phyloP scores from a whole-genome alignment of 2,113 vertebrate genomes.

The Ondatra zibethicus region DNA sequence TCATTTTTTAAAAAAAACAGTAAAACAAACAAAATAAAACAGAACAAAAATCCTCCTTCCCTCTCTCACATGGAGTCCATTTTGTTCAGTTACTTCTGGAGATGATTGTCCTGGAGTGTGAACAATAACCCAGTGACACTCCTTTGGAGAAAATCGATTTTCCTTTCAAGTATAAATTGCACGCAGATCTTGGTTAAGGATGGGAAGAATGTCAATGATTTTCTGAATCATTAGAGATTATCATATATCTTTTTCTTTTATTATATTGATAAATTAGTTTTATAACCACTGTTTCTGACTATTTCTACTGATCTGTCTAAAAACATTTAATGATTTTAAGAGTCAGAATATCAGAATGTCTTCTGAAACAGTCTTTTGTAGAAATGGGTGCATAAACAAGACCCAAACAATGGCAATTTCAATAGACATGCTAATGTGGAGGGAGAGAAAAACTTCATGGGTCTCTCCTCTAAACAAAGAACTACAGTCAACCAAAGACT shows the following conservation, averaged over 20 bases:
- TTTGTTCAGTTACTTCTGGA: background rate
- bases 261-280: background rate
- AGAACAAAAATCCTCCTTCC: background rate
- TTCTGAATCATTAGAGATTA: background rate
- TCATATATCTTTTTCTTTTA: background rate
- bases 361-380: background rate
- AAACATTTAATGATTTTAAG: background rate
- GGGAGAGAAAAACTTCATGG: background rate
- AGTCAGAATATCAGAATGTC: background rate
- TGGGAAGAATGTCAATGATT: background rate
- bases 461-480: background rate
- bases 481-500: background rate
- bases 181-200: background rate
- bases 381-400: background rate
- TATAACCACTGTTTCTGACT: background rate
- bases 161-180: background rate
- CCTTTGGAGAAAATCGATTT: background rate
- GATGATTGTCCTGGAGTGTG: background rate
- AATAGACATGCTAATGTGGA: background rate
- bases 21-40: background rate
- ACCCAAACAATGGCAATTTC: background rate
- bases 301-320: background rate
- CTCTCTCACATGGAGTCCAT: background rate
- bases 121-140: background rate
- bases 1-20: background rate